Evolutionary conservation across 2,113 vertebrate genomes (phyloP).

Genomic region (Melanotaenia duboulayi): DNA sequence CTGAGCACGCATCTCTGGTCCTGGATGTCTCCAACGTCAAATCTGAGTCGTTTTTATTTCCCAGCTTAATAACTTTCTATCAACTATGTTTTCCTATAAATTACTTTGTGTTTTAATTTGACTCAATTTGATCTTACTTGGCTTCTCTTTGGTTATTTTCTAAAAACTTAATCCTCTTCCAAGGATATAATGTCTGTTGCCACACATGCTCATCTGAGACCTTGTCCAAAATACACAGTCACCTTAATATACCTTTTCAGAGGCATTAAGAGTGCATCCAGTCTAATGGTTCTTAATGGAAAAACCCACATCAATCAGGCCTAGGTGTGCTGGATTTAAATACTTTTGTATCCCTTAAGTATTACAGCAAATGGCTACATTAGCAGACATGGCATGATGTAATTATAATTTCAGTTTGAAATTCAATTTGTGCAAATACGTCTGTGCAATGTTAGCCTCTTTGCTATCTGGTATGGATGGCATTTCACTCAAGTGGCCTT

Average conservation of each 20-base stretch:
- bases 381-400: conserved; percentile 1
- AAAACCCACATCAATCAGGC: background rate
- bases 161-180: conserved; percentile 8
- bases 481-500: conserved; percentile 43
- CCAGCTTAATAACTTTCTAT: background rate
- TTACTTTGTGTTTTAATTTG: background rate
- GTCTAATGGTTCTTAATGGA: conserved; percentile 1
- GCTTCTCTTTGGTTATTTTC: conserved; percentile 2
- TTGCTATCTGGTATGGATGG: conserved; percentile 33
- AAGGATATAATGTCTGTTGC: background rate
- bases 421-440: conserved; percentile 3
- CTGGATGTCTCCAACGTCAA: background rate
- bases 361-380: conserved; percentile 7
- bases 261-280: conserved; percentile 3
- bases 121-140: background rate
- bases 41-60: conserved; percentile 15
- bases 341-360: background rate
- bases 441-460: conserved; percentile 24
- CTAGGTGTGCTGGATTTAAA: conserved; percentile 10
- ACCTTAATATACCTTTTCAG: background rate
- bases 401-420: background rate
- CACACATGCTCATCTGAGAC: background rate
- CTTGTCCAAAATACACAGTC: conserved; percentile 4
- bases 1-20: conserved; percentile 24
- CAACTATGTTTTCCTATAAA: conserved; percentile 26